These are phyloP conservation scores for Malurus alboscapulatus DNA, from an alignment of 2,113 vertebrate species.

Conservation along the genomic window DNA sequence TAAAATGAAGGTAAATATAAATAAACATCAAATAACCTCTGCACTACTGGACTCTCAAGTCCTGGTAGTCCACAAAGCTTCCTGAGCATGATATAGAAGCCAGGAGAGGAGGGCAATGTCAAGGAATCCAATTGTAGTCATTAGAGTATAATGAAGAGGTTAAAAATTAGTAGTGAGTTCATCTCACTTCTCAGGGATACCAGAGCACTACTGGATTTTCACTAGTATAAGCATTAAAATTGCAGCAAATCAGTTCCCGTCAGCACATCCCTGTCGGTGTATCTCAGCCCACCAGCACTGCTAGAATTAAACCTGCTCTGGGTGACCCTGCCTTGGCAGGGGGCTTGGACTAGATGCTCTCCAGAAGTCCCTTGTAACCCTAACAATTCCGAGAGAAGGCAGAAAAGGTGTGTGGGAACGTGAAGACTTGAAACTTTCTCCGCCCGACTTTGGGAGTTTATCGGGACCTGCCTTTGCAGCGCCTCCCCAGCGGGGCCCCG, in stretches of 20 bases:
- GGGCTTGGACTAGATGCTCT: too few relatives aligned
- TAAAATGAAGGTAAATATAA: neutral
- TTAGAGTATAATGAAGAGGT: neutral
- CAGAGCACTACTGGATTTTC: neutral
- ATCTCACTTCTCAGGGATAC: too few relatives aligned
- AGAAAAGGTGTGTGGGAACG: accelerated
- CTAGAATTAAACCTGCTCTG: neutral
- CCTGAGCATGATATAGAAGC: neutral
- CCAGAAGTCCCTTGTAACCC: neutral
- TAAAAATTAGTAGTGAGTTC: neutral
- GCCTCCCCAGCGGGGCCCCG: neutral
- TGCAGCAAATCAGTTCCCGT: neutral
- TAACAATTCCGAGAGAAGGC: accelerated
- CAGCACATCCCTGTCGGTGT: neutral
- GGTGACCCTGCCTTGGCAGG: neutral
- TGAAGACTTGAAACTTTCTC: accelerated
- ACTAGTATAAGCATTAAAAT: neutral
- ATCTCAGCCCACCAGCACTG: neutral
- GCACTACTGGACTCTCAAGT: neutral
- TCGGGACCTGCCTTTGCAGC: accelerated
- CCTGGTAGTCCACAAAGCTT: neutral
- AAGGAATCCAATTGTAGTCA: neutral
- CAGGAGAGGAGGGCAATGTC: neutral
- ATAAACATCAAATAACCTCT: neutral
- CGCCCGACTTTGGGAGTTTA: accelerated